phyloP scores from a whole-genome alignment of 2,113 vertebrate species.

The Lamprotornis superbus region DNA sequence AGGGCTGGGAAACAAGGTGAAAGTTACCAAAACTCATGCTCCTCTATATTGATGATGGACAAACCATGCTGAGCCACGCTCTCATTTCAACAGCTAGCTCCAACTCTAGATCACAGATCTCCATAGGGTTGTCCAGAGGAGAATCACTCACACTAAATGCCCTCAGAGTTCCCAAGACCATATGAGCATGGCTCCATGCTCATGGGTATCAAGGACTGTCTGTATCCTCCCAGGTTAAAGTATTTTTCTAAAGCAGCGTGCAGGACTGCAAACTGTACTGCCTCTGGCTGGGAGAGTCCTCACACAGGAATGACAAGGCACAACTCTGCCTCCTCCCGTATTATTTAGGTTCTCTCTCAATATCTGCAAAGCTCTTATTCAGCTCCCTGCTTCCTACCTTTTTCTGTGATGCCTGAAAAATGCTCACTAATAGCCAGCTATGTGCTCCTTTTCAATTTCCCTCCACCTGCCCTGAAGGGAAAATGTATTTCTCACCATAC shows the following conservation, averaged over 20 bases:
- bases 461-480: not conserved
- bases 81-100: not conserved
- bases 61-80: accelerated
- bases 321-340: not conserved
- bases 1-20: not conserved
- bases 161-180: not conserved
- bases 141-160: not conserved
- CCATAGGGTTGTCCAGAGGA: not conserved
- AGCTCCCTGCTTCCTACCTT: not conserved
- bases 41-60: accelerated
- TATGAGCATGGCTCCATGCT: not conserved
- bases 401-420: not conserved
- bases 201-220: not conserved
- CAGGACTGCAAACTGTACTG: not conserved
- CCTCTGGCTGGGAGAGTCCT: not conserved
- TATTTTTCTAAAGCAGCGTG: not conserved
- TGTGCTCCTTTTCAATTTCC: not conserved
- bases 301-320: not conserved
- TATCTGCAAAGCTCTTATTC: not conserved
- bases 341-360: not conserved
- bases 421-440: not conserved
- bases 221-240: not conserved
- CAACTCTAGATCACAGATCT: not conserved
- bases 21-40: not conserved
- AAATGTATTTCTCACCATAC: not conserved